These are phyloP conservation scores for Lynx canadensis DNA, from an alignment of 2,113 vertebrate species.

Conservation along the genomic window DNA sequence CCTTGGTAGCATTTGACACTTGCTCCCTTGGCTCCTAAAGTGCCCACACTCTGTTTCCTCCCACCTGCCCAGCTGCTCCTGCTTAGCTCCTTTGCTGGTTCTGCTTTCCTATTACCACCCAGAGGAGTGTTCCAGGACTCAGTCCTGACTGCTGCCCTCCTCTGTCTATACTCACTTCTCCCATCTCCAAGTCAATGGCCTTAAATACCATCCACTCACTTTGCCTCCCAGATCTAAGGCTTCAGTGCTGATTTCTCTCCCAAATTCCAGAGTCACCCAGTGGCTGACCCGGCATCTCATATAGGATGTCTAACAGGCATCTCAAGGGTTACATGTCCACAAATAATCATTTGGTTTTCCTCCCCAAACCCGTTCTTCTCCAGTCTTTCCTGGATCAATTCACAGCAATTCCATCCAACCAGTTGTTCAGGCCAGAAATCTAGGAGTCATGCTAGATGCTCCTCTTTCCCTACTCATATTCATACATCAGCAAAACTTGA, in stretches of 20 bases:
- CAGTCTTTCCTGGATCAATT: background rate
- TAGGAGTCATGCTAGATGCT: background rate
- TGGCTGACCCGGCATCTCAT: background rate
- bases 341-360: background rate
- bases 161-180: background rate
- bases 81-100: background rate
- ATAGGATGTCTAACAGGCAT: background rate
- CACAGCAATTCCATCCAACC: background rate
- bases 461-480: background rate
- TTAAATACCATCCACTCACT: background rate
- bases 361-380: background rate
- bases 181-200: background rate
- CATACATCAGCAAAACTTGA: conserved; percentile 12
- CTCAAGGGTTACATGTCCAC: background rate
- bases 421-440: background rate
- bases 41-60: background rate
- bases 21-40: background rate
- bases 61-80: background rate
- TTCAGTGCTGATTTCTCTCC: background rate
- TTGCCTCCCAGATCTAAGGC: background rate
- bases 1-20: background rate
- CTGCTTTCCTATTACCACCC: background rate
- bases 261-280: background rate
- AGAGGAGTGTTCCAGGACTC: background rate
- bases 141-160: background rate